Evolutionary conservation across 2,888 invertebrate genomes (phyloP).

Genomic region (Hipparchia semele): DNA sequence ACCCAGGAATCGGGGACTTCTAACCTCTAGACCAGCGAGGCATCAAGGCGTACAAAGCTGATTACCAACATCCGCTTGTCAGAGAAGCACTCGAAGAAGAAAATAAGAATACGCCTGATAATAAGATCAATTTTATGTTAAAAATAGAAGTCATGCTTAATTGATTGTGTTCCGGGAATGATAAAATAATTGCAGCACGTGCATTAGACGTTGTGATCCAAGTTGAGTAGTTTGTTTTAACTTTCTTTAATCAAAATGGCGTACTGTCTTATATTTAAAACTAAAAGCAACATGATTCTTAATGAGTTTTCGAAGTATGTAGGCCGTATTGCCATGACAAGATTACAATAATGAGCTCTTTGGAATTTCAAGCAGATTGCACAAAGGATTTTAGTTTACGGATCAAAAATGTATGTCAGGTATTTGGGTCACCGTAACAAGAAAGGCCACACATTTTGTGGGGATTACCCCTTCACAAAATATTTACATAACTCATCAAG

Average conservation of each 20-base stretch:
- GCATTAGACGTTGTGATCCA: neutral
- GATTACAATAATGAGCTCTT: slow-evolving; percentile 29
- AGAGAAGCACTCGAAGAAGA: too few relatives aligned
- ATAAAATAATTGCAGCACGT: too few relatives aligned
- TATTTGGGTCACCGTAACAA: slow-evolving; percentile 58
- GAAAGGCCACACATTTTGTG: slow-evolving; percentile 50
- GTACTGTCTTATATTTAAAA: neutral
- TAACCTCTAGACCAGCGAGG: too few relatives aligned
- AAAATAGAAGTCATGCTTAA: too few relatives aligned
- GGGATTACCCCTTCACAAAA: slow-evolving; percentile 59
- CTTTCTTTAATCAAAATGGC: neutral
- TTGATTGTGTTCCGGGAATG: too few relatives aligned
- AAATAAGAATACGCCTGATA: too few relatives aligned
- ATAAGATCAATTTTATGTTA: too few relatives aligned
- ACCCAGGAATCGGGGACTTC: too few relatives aligned
- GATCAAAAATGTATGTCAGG: slow-evolving; percentile 56
- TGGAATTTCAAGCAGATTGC: slow-evolving; percentile 42
- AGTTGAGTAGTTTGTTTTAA: neutral
- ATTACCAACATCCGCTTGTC: too few relatives aligned
- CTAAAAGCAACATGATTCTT: slow-evolving; percentile 6
- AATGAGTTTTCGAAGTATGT: slow-evolving; percentile 27
- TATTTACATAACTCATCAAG: slow-evolving; percentile 37
- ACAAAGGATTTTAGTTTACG: slow-evolving; percentile 50
- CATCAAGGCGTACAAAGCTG: too few relatives aligned
- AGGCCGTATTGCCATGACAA: slow-evolving; percentile 33